Conservation (phyloP, 2,113 vertebrate species). For the Seriola aureovittata region DNA sequence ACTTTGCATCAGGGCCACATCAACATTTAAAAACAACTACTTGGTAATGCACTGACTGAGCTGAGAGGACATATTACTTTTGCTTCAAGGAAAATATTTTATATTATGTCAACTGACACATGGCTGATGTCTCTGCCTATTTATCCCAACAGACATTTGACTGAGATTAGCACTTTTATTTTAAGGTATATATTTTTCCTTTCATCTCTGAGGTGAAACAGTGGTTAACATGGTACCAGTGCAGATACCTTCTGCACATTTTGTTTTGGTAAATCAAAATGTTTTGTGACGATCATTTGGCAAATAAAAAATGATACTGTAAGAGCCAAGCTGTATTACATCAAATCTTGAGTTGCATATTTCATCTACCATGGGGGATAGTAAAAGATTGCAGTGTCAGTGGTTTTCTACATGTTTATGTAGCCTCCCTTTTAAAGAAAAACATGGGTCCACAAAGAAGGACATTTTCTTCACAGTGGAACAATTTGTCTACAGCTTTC, state of each 20-base stretch:
- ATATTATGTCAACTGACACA: constrained; percentile 16
- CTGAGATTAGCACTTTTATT: constrained; percentile 57
- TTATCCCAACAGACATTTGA: constrained; percentile 26
- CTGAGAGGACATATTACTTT: constrained; percentile 16
- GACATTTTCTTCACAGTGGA: not conserved
- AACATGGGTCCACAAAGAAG: constrained; percentile 4
- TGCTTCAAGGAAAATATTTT: constrained; percentile 7
- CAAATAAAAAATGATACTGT: not conserved
- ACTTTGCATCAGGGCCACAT: constrained; percentile 41
- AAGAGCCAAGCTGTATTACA: not conserved
- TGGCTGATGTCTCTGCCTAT: not conserved
- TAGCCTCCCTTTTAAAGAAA: constrained; percentile 16
- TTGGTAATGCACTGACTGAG: constrained; percentile 51
- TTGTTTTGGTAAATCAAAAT: constrained; percentile 11
- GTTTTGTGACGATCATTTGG: constrained; percentile 11
- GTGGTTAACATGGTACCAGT: constrained; percentile 11
- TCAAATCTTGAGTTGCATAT: constrained; percentile 21
- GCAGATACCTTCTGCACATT: constrained; percentile 30
- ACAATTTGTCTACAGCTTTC: constrained; percentile 4
- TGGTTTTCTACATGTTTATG: constrained; percentile 34
- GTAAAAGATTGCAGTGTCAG: constrained; percentile 16
- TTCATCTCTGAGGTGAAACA: constrained; percentile 20
- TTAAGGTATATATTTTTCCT: constrained; percentile 10
- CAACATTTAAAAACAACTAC: not conserved
- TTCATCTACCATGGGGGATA: constrained; percentile 2